Evolutionary conservation across 2,888 invertebrate species (phyloP).

Genomic region (Mechanitis messenoides): DNA sequence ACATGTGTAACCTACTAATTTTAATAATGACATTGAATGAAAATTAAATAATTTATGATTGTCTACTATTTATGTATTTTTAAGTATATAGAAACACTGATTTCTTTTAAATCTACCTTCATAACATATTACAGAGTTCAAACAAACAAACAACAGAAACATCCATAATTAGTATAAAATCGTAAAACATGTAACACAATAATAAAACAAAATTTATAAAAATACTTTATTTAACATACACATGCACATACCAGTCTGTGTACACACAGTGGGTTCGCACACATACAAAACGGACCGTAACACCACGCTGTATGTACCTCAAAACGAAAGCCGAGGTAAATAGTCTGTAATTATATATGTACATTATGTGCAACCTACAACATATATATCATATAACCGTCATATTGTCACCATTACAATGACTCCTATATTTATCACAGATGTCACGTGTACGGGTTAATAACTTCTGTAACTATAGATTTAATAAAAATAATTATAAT

Average conservation of each 20-base stretch:
- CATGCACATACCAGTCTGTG: constrained; percentile 38
- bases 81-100: no score
- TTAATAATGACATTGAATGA: no score
- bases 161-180: no score
- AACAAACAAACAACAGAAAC: no score
- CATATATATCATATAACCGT: neutral
- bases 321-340: constrained; percentile 41
- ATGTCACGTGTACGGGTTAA: constrained; percentile 22
- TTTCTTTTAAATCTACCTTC: no score
- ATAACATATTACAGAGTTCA: no score
- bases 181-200: constrained; percentile 18
- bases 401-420: constrained; percentile 15
- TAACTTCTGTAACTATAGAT: constrained; percentile 3
- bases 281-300: constrained; percentile 50
- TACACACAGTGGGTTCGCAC: constrained; percentile 31
- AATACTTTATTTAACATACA: constrained; percentile 64
- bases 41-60: no score
- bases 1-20: no score
- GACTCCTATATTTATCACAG: constrained; percentile 17
- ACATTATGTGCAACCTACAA: constrained; percentile 14
- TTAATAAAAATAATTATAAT: neutral
- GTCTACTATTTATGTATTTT: no score
- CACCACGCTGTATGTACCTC: constrained; percentile 53
- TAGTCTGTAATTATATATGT: constrained; percentile 25
- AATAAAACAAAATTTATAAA: constrained; percentile 44